Base-by-base conservation (phyloP, 2,888 invertebrate species). In the Drosophila emarginata region DNA sequence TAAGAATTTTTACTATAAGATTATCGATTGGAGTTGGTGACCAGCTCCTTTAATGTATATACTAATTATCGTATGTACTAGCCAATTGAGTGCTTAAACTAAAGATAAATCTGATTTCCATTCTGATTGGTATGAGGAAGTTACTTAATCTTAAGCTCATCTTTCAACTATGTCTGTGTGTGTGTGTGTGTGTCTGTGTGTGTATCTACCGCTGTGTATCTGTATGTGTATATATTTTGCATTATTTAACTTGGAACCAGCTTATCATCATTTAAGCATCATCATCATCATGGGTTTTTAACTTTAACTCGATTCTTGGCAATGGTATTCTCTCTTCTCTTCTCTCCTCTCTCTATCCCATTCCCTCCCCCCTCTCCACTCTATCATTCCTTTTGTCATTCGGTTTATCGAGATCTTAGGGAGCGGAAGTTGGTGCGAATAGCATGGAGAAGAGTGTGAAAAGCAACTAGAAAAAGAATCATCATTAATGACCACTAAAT, bases 351-450 rank as follows among this genome's bases (percentile, higher is more conserved):
- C 23, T 23, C 23, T 23, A n/a, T n/a, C n/a, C n/a, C n/a, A n/a
- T n/a, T n/a, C n/a, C n/a, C n/a, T n/a, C n/a, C n/a, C n/a, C n/a
- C n/a, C 23, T 5, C 32, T 32, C 32, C 32, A 9, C 9, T 36
- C 11, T 32, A 2, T 32, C 23, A 9, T 32, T 18, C 12, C 9
- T 18, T 15, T 36, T 53, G n/a, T 32, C 53, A 32, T 54, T 18
- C 36, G 32, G 32, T 6, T 54, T 18, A 36, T 45, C 45, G 12
- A 4, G 18, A 54, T 54, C 28, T 18, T 6, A 36, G 36, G 18
- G 37, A 68, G 69, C 67, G 67, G 67, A 67, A 69, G 67, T 67
- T 68, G 39, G 15, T 63, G 51, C 61, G 26, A 45, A 52, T 53
- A 67, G 67, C 54, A 6, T 7, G 32, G 37, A 18, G 36, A 23